phyloP scores from a whole-genome alignment of 2,113 vertebrate species.

The Setophaga coronata region DNA sequence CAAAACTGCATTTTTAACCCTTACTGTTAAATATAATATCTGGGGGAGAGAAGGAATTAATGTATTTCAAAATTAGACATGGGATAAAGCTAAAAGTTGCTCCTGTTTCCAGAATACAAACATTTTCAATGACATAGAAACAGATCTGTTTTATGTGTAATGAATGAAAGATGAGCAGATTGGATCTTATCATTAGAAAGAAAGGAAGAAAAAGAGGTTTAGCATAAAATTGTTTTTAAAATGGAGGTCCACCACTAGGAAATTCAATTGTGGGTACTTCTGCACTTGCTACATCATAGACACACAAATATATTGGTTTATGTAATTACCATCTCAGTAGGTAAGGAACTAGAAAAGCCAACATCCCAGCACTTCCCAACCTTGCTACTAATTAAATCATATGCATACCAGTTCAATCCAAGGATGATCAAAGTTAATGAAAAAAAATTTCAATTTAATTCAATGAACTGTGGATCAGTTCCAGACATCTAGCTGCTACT shows the following conservation, averaged over 20 bases:
- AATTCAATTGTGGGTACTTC: not conserved
- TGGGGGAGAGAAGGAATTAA: accelerated
- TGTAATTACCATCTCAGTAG: not conserved
- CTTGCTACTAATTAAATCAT: conserved; percentile 27
- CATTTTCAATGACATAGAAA: not conserved
- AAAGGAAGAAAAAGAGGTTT: not conserved
- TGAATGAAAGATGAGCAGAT: not conserved
- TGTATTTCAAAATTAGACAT: not conserved
- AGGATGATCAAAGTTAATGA: conserved; percentile 25
- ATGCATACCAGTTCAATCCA: not conserved
- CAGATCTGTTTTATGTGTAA: not conserved
- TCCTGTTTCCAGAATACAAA: not conserved
- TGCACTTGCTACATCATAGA: not conserved
- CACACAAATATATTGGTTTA: not conserved
- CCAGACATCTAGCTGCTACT: conserved; percentile 9
- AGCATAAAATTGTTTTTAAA: not conserved
- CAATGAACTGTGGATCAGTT: not conserved
- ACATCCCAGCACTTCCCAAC: not conserved
- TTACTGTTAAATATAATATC: not conserved
- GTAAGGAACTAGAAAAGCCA: not conserved
- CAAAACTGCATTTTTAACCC: not conserved
- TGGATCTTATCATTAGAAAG: not conserved
- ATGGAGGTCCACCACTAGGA: not conserved
- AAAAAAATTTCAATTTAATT: conserved; percentile 1
- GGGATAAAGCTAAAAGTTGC: not conserved